Percentiles rank a stretch among this genome's conserved stretches.
Conservation (phyloP, 2,797 vertebrate genomes). For the Spinus pinus region DNA sequence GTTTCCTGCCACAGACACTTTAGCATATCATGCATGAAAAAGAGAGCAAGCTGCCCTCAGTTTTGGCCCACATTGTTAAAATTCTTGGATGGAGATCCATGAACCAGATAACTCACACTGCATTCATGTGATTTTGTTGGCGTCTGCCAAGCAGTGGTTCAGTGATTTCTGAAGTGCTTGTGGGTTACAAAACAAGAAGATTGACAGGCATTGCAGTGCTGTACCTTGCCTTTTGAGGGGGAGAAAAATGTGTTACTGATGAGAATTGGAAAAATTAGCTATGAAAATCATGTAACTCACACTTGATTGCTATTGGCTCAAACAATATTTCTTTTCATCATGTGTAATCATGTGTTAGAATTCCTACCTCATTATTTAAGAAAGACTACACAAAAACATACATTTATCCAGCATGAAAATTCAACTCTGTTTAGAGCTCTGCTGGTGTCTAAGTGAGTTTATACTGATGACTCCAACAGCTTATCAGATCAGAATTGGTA, state of each 20-base stretch:
- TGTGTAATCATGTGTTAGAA: neutral
- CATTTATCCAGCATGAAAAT: slow-evolving; percentile 14
- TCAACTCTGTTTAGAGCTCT: slow-evolving; percentile 11
- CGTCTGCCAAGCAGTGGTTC: neutral
- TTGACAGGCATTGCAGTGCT: neutral
- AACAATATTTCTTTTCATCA: neutral
- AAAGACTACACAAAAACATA: neutral
- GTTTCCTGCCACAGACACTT: neutral
- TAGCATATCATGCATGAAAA: neutral
- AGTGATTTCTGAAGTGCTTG: slow-evolving; percentile 18
- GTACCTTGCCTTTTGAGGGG: neutral
- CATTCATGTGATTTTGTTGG: neutral
- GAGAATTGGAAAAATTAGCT: slow-evolving; percentile 20
- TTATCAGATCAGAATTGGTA: slow-evolving; percentile 27
- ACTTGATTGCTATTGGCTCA: slow-evolving; percentile 1
- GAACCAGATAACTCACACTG: neutral
- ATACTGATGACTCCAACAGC: neutral
- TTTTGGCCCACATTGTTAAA: neutral
- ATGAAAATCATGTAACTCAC: neutral
- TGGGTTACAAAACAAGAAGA: neutral
- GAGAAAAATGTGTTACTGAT: neutral
- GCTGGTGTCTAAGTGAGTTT: slow-evolving; percentile 25
- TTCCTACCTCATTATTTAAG: neutral
- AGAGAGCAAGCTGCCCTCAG: neutral
- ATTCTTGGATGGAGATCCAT: neutral